Base-by-base conservation (phyloP, 2,888 invertebrate species). In the Epicampocera succincta region DNA sequence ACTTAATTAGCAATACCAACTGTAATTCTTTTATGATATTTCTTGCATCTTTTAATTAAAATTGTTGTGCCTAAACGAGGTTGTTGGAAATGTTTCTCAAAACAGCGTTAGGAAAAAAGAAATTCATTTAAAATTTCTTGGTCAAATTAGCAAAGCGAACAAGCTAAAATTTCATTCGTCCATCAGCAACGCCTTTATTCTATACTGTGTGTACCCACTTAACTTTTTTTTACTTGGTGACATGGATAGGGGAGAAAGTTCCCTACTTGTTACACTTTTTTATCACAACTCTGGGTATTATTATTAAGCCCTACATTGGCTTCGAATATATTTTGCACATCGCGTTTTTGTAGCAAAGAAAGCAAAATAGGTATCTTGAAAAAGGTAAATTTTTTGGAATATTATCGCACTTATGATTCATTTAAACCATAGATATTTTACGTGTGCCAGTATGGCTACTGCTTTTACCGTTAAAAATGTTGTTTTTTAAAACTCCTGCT, bases 121-220 rank as follows among this genome's bases (percentile, higher is more conserved):
- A 75, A 69, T 54, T 82, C 58, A 78, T 82, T 82, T 71, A 65
- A 78, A 75, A 78, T 82, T 82, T 71, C 12, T 78, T 82, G 78
- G 78, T 82, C 65, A 82, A 78, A 82, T 82, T 78, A 82, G 78
- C 71, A 78, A 75, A 72, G 78, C 74, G 71, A 82, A 78, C 78
- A 82, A 81, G 54, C 65, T 65, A 12, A 66, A 66, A 69, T 25
- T 60, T 60, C 21, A 73, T 65, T 48, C 33, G 58, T 63, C 63
- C 56, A 65, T 65, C 54, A 61, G n/a, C 56, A 48, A 19, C 61
- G 44, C 17, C 46, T 17, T 25, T 17, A 76, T 17, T 61, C 40
- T 9, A 25, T 56, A 66, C 17, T 29, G 33, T 3, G 33, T 9
- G 12, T 12, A 3, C 6, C 12, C 21, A 19, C 11, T n/a, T 61